Base-by-base conservation (phyloP, 2,888 invertebrate genomes). In the Oligia fasciuncula region DNA sequence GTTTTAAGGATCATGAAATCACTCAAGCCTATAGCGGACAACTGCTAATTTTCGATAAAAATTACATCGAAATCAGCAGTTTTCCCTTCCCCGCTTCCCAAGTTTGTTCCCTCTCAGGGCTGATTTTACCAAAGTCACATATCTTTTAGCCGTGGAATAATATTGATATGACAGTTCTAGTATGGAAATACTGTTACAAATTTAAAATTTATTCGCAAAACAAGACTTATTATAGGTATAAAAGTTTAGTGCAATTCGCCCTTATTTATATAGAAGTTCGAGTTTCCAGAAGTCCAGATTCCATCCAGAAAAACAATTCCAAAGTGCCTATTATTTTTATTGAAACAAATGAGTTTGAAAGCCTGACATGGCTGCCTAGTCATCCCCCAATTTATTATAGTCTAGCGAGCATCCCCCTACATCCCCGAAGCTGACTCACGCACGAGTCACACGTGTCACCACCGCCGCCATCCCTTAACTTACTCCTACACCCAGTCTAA, bases 391-490 rank as follows among this genome's bases (percentile, higher is more conserved):
- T 49, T 63, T 78, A 72, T 63, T 49, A 49, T 17, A 73, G 72
- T 79, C 49, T 73, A 65, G 79, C 46, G 0, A 65, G 14, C 5
- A 40, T 43, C 62, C 67, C 62, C 57, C 35, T 57, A 35, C 17
- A 43, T 46, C 66, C 43, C 23, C 23, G n/a, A 69, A 54, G 29
- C 67, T 82, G 82, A 81, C 69, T 81, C 82, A 81, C 66, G 68
- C 82, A 81, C 66, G 68, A 14, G 14, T 35, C 35, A n/a, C 35
- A 17, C 4, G 4, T 13, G 4, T 13, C 8, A 57, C 23, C 9
- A 69, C 13, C 2, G 5, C 54, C 85, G 85, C 87, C 13, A 35
- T 51, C 14, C 63, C 81, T 81, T 80, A 72, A 80, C 81, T 81
- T 79, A 35, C 11, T 51, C 70, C 46, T 46, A 71, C 29, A 35